Evolutionary conservation across 2,888 invertebrate species (phyloP).

Genomic region (Branchipolynoe longqiensis): DNA sequence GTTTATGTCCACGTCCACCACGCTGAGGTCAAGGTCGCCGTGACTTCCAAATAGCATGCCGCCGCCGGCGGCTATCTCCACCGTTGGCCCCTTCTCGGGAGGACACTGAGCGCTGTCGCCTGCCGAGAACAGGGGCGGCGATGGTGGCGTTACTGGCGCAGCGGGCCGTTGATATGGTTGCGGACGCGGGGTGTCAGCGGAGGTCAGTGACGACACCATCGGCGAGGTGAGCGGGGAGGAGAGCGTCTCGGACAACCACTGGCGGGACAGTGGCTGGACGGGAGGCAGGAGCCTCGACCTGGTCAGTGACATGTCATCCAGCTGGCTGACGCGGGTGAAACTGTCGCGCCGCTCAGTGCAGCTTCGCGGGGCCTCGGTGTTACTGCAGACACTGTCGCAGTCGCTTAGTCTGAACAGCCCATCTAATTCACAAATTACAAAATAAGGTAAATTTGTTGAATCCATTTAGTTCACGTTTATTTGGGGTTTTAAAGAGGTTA

Average conservation of each 20-base stretch:
- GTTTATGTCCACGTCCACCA: conserved; percentile 64
- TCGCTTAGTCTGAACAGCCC: no score
- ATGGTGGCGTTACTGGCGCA: background rate
- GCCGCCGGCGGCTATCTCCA: conserved; percentile 26
- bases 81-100: background rate
- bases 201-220: background rate
- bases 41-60: conserved; percentile 27
- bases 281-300: no score
- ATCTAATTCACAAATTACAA: no score
- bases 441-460: no score
- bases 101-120: background rate
- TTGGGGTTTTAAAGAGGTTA: no score
- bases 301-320: no score
- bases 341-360: no score
- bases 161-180: background rate
- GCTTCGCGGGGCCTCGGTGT: no score
- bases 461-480: no score
- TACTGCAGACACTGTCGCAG: no score
- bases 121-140: background rate
- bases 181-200: conserved; percentile 1
- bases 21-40: conserved; percentile 50
- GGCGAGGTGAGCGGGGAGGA: background rate
- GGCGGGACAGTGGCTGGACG: background rate
- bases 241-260: background rate
- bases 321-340: no score